Base-by-base conservation (phyloP, 2,797 vertebrate species). In the Stomatorhinus walkeri region DNA sequence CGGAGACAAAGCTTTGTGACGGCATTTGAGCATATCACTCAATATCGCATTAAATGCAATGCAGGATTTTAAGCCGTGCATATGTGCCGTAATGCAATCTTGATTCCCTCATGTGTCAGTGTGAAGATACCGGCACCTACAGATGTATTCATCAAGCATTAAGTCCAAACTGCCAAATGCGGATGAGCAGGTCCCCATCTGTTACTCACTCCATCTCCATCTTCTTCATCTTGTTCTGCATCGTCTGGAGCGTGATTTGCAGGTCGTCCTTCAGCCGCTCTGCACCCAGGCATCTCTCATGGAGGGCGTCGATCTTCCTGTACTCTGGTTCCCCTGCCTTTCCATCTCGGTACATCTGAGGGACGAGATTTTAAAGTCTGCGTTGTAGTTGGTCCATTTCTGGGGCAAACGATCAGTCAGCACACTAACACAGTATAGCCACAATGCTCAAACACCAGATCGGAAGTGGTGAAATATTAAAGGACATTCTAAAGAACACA, bases 291-390 rank as follows among this genome's bases (percentile, higher is more conserved):
- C 95, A 98, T 89, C 97, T 96, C 91, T 97, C 97, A 90, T 98
- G 97, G 92, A 99, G 95, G 52, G 96, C 96, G 90, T 99, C 97
- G 0, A 97, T 94, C 94, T 96, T 98, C 93, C 95, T 96, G n/a
- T 93, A 94, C 92, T 98, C 96, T 49, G 91, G 95, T 92, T 97
- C 97, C 22, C 93, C 96, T 8, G 91, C 93, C 91, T 92, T 92
- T 40, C 96, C 94, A 88, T 98, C 97, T 90, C 93, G 96, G 90
- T 96, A 97, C 88, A 97, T 90, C 98, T 99, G 87, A 16, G 24
- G 9, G 19, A 76, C 7, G 54, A 43, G 1, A 19, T 79, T 79
- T 43, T 28, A 43, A 43, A 40, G 19, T 79, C 68, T 36, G 36
- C 14, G 4, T n/a, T 19, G 72, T 8, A 36, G 12, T 32, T 5